Percentiles rank a stretch among this genome's conserved stretches.
These are phyloP conservation scores for Metridium senile DNA, from an alignment of 92 coral and sea anemone genomes.

Conservation along the genomic window DNA sequence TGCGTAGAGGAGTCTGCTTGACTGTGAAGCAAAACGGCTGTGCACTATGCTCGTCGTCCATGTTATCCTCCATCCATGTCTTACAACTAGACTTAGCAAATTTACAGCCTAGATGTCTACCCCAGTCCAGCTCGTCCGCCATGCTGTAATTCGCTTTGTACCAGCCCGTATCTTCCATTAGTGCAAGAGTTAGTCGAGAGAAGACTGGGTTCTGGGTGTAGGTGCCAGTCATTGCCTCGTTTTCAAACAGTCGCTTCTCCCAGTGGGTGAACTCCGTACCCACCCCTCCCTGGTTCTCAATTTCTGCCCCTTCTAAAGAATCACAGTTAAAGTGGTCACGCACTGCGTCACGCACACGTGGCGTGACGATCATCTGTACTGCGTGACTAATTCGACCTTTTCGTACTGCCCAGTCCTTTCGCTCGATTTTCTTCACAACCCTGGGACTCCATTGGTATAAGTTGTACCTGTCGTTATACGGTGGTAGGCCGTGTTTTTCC, in stretches of 20 bases:
- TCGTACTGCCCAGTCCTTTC: conserved; percentile 85
- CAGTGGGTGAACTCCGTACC: conserved; percentile 97
- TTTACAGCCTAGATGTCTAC: conserved; percentile 81
- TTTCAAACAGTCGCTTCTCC: conserved; percentile 97
- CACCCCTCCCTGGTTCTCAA: conserved; percentile 93
- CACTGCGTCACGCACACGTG: conserved; percentile 73
- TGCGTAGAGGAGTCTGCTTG: conserved; percentile 84
- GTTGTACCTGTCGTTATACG: conserved; percentile 71
- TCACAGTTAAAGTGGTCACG: conserved; percentile 89
- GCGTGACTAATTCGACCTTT: conserved; percentile 70
- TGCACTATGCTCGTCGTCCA: conserved; percentile 57
- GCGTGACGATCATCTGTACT: conserved; percentile 89
- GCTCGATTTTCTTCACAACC: conserved; percentile 64
- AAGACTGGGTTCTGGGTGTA: conserved; percentile 98
- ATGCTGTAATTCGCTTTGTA: conserved; percentile 86
- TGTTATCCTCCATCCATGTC: conserved; percentile 91
- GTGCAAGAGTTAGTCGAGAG: conserved; percentile 86
- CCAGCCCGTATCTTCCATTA: conserved; percentile 99
- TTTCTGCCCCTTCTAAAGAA: conserved; percentile 91
- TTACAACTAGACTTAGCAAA: conserved; percentile 92
- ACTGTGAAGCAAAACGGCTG: conserved; percentile 87
- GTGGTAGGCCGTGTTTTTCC: conserved; percentile 84
- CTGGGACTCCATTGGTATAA: conserved; percentile 88
- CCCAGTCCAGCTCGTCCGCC: conserved; percentile 97
- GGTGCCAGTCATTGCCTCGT: conserved; percentile 99